phyloP scores from a whole-genome alignment of 2,113 vertebrate genomes.

The Pedionomus torquatus region DNA sequence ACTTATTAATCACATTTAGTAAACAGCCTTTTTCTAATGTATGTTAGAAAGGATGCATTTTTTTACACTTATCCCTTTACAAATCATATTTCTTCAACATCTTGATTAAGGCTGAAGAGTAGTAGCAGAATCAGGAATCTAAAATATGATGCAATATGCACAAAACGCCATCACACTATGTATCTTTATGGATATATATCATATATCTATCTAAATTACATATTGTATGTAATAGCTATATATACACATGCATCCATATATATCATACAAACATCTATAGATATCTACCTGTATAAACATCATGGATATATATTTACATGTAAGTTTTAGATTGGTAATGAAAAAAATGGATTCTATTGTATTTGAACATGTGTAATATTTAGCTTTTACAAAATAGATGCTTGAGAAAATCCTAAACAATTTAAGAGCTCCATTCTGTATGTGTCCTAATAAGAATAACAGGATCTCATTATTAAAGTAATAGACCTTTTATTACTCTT shows the following conservation, averaged over 20 bases:
- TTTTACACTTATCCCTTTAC: not conserved
- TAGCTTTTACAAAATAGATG: not conserved
- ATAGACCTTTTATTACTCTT: not conserved
- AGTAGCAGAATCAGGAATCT: conserved; percentile 17
- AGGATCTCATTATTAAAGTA: not conserved
- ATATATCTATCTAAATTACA: not conserved
- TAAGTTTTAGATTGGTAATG: not conserved
- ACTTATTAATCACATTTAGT: not conserved
- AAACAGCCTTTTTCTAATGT: not conserved
- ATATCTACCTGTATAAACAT: not conserved
- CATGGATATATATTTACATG: not conserved
- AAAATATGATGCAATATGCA: conserved; percentile 23
- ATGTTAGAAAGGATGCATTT: not conserved
- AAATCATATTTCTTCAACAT: not conserved
- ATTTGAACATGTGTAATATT: not conserved
- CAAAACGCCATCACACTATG: conserved; percentile 6
- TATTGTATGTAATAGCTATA: not conserved
- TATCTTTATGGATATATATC: not conserved
- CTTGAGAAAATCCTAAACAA: not conserved
- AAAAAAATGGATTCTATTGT: not conserved
- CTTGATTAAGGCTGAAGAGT: too few species aligned
- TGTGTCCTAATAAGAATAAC: not conserved
- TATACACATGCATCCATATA: too few species aligned
- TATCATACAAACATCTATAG: not conserved
- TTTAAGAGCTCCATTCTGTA: not conserved